Base-by-base conservation (phyloP, 2,113 vertebrate genomes). In the Catagonus wagneri region DNA sequence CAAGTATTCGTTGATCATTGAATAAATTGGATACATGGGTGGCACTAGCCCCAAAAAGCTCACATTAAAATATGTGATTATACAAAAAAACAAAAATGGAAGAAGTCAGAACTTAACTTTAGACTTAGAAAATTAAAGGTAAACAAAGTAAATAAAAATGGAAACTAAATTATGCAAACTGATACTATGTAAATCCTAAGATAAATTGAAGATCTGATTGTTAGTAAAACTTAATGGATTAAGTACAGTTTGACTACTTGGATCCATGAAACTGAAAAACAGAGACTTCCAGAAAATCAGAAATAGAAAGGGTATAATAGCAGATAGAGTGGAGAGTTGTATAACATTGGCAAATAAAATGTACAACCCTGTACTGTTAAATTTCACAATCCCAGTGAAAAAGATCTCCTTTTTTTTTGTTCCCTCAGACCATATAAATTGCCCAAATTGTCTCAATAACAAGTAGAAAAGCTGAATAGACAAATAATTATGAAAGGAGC, bases 401-500 rank as follows among this genome's bases (percentile, higher is more conserved):
- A 96, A 36, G 1, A 19, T 63, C 3, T 3, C n/a, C n/a, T n/a
- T n/a, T 56, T 66, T 65, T 75, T 72, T 74, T 54, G 52, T 90
- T 85, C 44, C 2, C 27, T 56, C 19, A 90, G 63, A 90, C 88
- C n/a, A 54, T 78, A 78, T 19, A 88, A 90, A 95, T 79, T 63
- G 3, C 25, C 11, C 23, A 72, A 50, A 68, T 71, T 39, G 19
- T 71, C 76, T 95, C 75, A 83, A 66, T 63, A 87, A 54, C 60
- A 83, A 76, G 7, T 23, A 80, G 34, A 89, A 92, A 96, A 81
- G 19, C 36, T 80, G 71, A 92, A 92, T 56, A 90, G n/a, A 84
- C 71, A 94, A 97, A 91, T 78, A 83, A 61, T 90, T 94, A 72
- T 75, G 3, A 87, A 93, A 78, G 32, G 75, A 86, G 6, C 23